These are phyloP conservation scores for Seriola rivoliana DNA, from an alignment of 2,113 vertebrate species.

Conservation along the genomic window DNA sequence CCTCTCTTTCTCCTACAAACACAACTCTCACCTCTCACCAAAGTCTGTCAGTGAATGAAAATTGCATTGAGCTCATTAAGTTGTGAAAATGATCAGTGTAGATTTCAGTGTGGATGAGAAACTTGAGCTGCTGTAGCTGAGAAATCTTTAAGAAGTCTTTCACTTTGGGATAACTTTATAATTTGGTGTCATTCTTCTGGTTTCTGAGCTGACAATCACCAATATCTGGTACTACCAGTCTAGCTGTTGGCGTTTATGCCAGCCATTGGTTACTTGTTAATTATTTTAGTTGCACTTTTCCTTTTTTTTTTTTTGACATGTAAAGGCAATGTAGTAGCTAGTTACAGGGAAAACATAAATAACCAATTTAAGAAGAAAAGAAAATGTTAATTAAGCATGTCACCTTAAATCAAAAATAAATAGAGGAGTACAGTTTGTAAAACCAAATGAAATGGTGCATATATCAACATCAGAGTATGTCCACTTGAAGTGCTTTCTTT, in stretches of 20 bases:
- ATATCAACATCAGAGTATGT: too few relatives aligned
- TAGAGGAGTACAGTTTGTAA: too few relatives aligned
- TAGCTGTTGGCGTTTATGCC: neutral
- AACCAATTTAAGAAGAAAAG: too few relatives aligned
- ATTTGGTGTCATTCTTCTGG: too few relatives aligned
- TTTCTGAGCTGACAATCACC: too few relatives aligned
- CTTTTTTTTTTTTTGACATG: neutral
- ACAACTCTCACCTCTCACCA: slow-evolving; percentile 24
- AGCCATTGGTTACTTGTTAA: neutral
- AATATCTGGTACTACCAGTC: neutral
- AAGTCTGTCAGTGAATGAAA: slow-evolving; percentile 33
- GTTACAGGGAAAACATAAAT: neutral
- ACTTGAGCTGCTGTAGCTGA: slow-evolving; percentile 3
- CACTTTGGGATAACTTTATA: neutral
- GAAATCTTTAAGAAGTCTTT: slow-evolving; percentile 1
- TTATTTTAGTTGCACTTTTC: too few relatives aligned
- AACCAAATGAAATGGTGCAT: too few relatives aligned
- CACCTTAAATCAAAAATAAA: too few relatives aligned
- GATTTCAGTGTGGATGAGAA: neutral
- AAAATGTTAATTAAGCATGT: too few relatives aligned
- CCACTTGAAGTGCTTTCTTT: too few relatives aligned
- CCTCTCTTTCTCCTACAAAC: slow-evolving; percentile 12
- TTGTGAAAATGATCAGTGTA: neutral
- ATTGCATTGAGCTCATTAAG: slow-evolving; percentile 19
- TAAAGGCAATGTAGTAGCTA: neutral